These are phyloP conservation scores for Tachysurus fulvidraco DNA, from an alignment of 2,113 vertebrate genomes.

Conservation along the genomic window DNA sequence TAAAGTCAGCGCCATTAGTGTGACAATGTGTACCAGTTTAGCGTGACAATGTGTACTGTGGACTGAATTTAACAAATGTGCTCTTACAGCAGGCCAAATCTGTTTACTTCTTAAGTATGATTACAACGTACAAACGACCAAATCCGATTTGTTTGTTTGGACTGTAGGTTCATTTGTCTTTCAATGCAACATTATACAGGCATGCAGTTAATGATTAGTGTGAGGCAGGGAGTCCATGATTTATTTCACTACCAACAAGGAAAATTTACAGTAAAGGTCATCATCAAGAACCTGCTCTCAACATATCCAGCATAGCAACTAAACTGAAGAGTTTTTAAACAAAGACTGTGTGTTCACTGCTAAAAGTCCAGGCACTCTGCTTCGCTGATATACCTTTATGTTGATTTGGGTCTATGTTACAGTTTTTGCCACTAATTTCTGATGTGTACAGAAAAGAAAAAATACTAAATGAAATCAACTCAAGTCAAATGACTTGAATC, in stretches of 20 bases:
- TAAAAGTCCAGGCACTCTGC: not conserved
- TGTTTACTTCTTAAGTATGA: not conserved
- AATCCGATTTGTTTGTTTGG: conserved; percentile 19
- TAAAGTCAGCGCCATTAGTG: not conserved
- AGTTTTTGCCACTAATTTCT: not conserved
- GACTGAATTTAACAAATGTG: not conserved
- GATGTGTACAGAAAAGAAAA: not conserved
- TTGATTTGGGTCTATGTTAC: not conserved
- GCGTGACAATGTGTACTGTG: not conserved
- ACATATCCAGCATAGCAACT: not conserved
- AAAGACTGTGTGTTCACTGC: not conserved
- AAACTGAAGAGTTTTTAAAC: not conserved
- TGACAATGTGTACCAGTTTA: not conserved
- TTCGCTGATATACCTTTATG: not conserved
- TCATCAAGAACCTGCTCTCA: not conserved
- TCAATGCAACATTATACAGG: not conserved
- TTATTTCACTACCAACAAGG: not conserved
- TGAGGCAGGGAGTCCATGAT: not conserved
- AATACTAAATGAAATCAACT: not conserved
- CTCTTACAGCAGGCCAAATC: not conserved
- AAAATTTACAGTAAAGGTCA: not conserved
- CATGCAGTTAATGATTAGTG: not conserved
- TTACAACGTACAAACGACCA: conserved; percentile 1
- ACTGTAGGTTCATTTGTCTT: not conserved
- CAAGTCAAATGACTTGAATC: not conserved